phyloP scores from a whole-genome alignment of 2,797 vertebrate genomes.

The Alfaro cultratus region DNA sequence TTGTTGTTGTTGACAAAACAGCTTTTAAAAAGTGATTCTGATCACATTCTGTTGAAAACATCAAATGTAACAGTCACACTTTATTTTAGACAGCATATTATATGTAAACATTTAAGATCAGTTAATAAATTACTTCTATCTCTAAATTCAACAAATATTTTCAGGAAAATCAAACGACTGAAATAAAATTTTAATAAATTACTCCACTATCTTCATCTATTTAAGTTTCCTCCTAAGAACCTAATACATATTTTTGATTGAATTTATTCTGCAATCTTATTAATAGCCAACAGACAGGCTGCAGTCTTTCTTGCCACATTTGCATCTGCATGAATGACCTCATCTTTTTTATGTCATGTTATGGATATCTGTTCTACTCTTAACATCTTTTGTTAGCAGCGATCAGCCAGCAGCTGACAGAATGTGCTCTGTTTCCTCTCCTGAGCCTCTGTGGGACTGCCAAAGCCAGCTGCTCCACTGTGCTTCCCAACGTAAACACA shows the following conservation, averaged over 20 bases:
- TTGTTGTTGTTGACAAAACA: neutral
- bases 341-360: constrained; percentile 37
- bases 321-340: constrained; percentile 32
- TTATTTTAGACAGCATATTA: constrained; percentile 57
- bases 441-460: constrained; percentile 64
- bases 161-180: constrained; percentile 29
- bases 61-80: constrained; percentile 59
- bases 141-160: constrained; percentile 38
- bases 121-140: constrained; percentile 36
- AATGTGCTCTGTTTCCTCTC: constrained; percentile 64
- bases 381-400: constrained; percentile 55
- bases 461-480: constrained; percentile 70
- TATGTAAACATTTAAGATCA: constrained; percentile 50
- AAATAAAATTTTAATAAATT: constrained; percentile 45
- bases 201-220: constrained; percentile 38
- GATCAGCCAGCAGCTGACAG: constrained; percentile 70
- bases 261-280: constrained; percentile 22
- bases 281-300: constrained; percentile 24
- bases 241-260: constrained; percentile 11
- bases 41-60: constrained; percentile 48
- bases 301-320: constrained; percentile 30
- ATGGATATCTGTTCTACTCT: constrained; percentile 50
- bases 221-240: constrained; percentile 33
- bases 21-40: constrained; percentile 26
- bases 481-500: constrained; percentile 66